These are phyloP conservation scores for Pogona vitticeps DNA, from an alignment of 2,113 vertebrate species.

Conservation along the genomic window DNA sequence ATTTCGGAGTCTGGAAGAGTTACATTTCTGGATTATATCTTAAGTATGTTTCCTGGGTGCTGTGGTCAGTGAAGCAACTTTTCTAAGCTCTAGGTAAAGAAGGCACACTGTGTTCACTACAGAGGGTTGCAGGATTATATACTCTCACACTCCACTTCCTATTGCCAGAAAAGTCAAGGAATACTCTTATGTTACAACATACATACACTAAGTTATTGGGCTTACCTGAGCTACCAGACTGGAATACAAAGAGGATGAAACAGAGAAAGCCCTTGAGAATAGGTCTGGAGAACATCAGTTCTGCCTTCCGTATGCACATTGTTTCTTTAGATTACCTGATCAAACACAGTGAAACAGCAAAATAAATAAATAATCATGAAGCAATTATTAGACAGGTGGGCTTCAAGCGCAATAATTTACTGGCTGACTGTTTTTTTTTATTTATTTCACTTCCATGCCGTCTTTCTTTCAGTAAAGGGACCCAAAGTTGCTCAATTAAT, in stretches of 20 bases:
- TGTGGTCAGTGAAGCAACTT: too few relatives aligned
- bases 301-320: not conserved
- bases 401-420: not conserved
- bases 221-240: slow-evolving; percentile 16
- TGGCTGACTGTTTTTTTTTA: not conserved
- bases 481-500: too few relatives aligned
- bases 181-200: not conserved
- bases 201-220: not conserved
- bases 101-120: not conserved
- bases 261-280: slow-evolving; percentile 4
- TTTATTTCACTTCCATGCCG: not conserved
- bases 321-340: slow-evolving; percentile 5
- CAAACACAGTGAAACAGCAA: fast-evolving
- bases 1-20: not conserved
- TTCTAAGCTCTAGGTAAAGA: too few relatives aligned
- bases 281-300: not conserved
- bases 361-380: not conserved
- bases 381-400: not conserved
- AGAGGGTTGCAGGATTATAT: not conserved
- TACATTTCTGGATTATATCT: not conserved
- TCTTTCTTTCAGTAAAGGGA: too few relatives aligned
- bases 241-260: slow-evolving; percentile 6
- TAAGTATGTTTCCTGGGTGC: too few relatives aligned
- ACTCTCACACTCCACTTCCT: not conserved
- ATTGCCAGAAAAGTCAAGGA: not conserved